Evolutionary conservation across 2,797 vertebrate species (phyloP).

Genomic region (Molossus alvarezi): DNA sequence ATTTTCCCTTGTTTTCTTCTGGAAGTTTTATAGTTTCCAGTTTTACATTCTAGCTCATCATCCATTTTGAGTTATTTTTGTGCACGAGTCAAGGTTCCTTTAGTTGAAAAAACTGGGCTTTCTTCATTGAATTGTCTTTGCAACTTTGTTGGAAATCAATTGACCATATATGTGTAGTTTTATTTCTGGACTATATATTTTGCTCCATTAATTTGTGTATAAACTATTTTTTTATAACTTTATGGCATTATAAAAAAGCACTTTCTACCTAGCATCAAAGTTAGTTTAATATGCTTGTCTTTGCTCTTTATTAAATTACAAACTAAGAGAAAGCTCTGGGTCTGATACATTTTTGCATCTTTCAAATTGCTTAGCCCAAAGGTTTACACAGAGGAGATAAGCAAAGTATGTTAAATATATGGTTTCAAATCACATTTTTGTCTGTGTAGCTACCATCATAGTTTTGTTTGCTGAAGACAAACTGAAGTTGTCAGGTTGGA

Average conservation of each 20-base stretch:
- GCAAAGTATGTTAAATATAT: neutral
- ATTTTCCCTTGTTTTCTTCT: neutral
- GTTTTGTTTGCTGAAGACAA: constrained; percentile 6
- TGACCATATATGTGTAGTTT: no score
- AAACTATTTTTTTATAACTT: constrained; percentile 24
- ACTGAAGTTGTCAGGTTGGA: neutral
- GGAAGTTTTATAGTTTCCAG: neutral
- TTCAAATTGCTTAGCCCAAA: constrained; percentile 5
- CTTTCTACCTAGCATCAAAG: neutral
- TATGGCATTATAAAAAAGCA: neutral
- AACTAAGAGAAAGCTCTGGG: neutral
- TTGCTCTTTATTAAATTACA: neutral
- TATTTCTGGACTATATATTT: neutral
- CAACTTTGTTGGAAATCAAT: neutral
- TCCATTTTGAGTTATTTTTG: neutral
- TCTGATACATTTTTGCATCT: neutral
- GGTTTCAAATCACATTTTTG: neutral
- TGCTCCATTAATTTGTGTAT: neutral
- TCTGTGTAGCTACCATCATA: neutral
- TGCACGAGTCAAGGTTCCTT: neutral
- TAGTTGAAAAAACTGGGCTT: neutral
- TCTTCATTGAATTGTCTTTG: neutral
- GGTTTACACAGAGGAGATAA: neutral
- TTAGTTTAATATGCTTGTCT: neutral
- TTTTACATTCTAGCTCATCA: neutral